Conservation (phyloP, 2,113 vertebrate species). For the Meleagris gallopavo region DNA sequence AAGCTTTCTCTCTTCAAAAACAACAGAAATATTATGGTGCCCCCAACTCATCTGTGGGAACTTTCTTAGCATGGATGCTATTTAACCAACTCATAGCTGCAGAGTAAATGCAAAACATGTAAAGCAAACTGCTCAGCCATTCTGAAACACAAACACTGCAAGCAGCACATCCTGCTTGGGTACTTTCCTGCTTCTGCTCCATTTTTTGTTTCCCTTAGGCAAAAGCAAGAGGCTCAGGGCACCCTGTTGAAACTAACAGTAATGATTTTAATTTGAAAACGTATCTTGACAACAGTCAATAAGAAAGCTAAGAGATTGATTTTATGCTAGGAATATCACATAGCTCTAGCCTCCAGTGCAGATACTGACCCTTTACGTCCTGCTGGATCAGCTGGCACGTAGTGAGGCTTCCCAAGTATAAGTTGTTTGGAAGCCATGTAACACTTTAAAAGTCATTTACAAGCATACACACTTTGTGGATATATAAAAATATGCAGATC, state of each 20-base stretch:
- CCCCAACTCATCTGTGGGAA: background rate
- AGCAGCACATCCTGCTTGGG: background rate
- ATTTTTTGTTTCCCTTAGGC: background rate
- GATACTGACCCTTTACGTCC: background rate
- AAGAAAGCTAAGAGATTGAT: background rate
- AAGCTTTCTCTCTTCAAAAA: background rate
- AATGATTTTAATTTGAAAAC: background rate
- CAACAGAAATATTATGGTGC: background rate
- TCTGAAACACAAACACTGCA: background rate
- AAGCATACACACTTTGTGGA: background rate
- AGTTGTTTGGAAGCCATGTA: too few relatives aligned
- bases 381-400: background rate
- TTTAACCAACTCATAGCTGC: background rate
- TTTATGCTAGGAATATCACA: background rate
- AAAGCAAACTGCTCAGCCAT: background rate
- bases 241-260: background rate
- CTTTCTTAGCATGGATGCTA: background rate
- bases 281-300: background rate
- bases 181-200: background rate
- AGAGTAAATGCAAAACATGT: slow-evolving; percentile 4
- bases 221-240: background rate
- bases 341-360: background rate
- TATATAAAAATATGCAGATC: background rate
- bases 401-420: background rate
- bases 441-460: background rate